phyloP scores from a whole-genome alignment of 2,888 invertebrate genomes.

The Linnaemya vulpina region DNA sequence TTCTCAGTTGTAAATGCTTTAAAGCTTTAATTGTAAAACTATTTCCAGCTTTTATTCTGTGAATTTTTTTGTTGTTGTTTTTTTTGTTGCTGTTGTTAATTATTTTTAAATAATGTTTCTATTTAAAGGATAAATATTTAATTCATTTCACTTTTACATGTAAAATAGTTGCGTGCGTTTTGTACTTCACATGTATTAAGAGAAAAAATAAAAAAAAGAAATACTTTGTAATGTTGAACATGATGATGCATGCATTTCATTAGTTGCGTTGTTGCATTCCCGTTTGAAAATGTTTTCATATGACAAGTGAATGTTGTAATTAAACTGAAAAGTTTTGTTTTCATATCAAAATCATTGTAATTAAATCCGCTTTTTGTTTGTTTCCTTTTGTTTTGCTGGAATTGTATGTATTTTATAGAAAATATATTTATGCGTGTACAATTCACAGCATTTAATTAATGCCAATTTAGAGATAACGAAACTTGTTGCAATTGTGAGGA shows the following conservation, averaged over 20 bases:
- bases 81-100: not conserved
- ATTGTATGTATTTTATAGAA: not conserved
- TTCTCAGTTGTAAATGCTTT: not conserved
- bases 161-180: not conserved
- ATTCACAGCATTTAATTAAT: constrained; percentile 42
- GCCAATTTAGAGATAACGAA: constrained; percentile 38
- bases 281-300: constrained; percentile 23
- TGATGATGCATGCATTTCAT: constrained; percentile 25
- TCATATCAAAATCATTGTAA: constrained; percentile 56
- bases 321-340: constrained; percentile 59
- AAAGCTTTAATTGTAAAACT: not conserved
- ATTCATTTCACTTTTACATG: not conserved
- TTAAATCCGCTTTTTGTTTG: constrained; percentile 35
- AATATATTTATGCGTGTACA: constrained; percentile 14
- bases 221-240: constrained; percentile 42
- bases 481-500: constrained; percentile 13
- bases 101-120: not conserved
- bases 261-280: not conserved
- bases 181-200: constrained; percentile 11
- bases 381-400: constrained; percentile 19
- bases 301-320: constrained; percentile 63
- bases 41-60: not conserved
- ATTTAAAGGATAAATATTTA: not conserved
- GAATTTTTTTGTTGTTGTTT: not conserved
- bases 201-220: not conserved